Percentiles rank a stretch among this genome's conserved stretches.
Conservation (phyloP, 2,888 invertebrate species). For the Drosophila basisetae region DNA sequence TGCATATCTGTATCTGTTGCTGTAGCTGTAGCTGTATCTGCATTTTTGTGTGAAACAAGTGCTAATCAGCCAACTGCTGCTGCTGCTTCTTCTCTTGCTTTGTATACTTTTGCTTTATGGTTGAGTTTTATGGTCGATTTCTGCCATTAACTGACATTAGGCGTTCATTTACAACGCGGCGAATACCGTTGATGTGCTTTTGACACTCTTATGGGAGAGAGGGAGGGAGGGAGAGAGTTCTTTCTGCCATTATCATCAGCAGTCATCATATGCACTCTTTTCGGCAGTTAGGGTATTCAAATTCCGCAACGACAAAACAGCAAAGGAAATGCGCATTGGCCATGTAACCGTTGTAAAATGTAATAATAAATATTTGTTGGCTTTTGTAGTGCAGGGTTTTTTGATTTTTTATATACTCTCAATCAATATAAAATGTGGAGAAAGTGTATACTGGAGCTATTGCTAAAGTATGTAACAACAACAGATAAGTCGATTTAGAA, state of each 20-base stretch:
- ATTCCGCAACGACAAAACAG: constrained; percentile 28
- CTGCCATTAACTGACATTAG: constrained; percentile 41
- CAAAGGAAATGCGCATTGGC: constrained; percentile 51
- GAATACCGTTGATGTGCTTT: constrained; percentile 35
- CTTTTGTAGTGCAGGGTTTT: constrained; percentile 57
- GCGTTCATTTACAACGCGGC: constrained; percentile 26
- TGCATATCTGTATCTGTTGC: background rate
- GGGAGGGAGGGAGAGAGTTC: background rate
- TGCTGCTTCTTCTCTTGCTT: background rate
- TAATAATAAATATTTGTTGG: constrained; percentile 78
- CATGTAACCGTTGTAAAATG: constrained; percentile 61
- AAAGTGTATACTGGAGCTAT: background rate
- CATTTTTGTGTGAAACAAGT: background rate
- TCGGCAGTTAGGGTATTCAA: constrained; percentile 44
- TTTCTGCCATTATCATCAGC: background rate
- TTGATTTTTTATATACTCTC: constrained; percentile 4
- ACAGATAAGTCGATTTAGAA: background rate
- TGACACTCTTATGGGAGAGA: background rate
- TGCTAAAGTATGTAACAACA: background rate
- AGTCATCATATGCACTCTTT: constrained; percentile 4
- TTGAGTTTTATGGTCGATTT: constrained; percentile 29
- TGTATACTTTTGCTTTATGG: constrained; percentile 6
- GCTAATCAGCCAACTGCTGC: constrained; percentile 1
- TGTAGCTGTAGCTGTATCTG: background rate
- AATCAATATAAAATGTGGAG: background rate